These are phyloP conservation scores for Diplodus puntazzo DNA, from an alignment of 2,797 vertebrate species.

Conservation along the genomic window DNA sequence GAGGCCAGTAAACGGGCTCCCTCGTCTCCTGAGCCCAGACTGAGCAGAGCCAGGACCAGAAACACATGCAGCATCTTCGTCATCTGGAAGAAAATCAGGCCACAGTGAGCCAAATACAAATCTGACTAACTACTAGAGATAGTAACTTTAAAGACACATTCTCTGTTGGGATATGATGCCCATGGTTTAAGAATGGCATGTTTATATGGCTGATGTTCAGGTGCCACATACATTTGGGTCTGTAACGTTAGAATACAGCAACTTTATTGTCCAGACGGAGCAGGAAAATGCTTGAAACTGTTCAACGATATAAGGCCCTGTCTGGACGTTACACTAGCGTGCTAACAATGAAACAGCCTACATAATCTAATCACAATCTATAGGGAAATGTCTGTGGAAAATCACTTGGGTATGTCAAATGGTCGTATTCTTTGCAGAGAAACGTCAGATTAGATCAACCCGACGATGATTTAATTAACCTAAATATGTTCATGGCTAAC, in stretches of 20 bases:
- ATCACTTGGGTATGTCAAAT: neutral
- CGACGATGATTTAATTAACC: too few relatives aligned
- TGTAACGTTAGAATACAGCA: neutral
- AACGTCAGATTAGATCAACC: neutral
- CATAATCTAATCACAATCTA: too few relatives aligned
- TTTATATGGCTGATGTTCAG: neutral
- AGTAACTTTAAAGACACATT: neutral
- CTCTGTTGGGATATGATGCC: too few relatives aligned
- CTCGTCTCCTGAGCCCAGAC: conserved; percentile 85
- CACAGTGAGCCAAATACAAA: neutral
- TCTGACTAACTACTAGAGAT: neutral
- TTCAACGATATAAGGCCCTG: neutral
- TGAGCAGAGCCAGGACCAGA: conserved; percentile 76
- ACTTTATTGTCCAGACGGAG: too few relatives aligned
- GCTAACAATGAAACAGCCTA: too few relatives aligned
- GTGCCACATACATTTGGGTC: neutral
- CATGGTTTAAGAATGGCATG: neutral
- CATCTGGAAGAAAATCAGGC: conserved; percentile 81
- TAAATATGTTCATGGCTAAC: neutral
- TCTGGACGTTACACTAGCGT: too few relatives aligned
- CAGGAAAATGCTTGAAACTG: too few relatives aligned
- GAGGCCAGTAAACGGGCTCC: conserved; percentile 95
- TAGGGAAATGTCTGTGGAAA: too few relatives aligned
- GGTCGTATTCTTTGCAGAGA: neutral
- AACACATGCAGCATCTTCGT: conserved; percentile 80